A percentile compares a stretch with the other conserved stretches of the same genome.
Evolutionary conservation across 2,888 invertebrate genomes (phyloP).

Genomic region (Tridacna gigas): DNA sequence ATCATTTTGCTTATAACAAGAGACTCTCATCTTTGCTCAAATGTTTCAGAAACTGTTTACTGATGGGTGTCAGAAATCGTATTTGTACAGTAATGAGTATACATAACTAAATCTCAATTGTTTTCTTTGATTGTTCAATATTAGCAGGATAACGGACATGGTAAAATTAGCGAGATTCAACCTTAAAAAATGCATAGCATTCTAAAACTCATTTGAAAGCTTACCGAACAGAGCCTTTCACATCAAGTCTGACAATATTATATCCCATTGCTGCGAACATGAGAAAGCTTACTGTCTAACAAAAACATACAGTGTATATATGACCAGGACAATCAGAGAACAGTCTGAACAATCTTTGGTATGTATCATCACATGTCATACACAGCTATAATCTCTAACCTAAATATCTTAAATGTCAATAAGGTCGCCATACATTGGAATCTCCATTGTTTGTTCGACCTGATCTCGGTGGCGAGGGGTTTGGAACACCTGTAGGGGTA

Average conservation of each 20-base stretch:
- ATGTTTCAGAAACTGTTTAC: too few relatives aligned
- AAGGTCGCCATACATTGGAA: slow-evolving; percentile 77
- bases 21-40: too few relatives aligned
- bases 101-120: too few relatives aligned
- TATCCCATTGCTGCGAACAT: neutral
- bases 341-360: slow-evolving; percentile 27
- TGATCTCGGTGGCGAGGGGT: slow-evolving; percentile 57
- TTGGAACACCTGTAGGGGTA: slow-evolving; percentile 33
- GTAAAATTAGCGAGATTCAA: neutral
- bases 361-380: neutral
- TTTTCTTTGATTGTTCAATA: neutral
- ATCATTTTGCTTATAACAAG: too few relatives aligned
- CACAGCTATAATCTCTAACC: slow-evolving; percentile 12
- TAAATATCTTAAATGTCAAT: slow-evolving; percentile 57
- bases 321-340: neutral
- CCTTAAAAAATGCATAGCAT: too few relatives aligned
- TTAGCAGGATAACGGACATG: neutral
- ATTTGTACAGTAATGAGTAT: too few relatives aligned
- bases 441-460: slow-evolving; percentile 62
- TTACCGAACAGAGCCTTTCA: neutral
- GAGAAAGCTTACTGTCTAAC: neutral
- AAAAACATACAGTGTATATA: neutral
- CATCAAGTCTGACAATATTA: neutral
- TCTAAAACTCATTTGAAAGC: too few relatives aligned
- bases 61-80: too few relatives aligned